Evolutionary conservation across 2,797 vertebrate genomes (phyloP), one percentile per base, ranked within the genome.

Genomic region (Serranus cabrilla): DNA sequence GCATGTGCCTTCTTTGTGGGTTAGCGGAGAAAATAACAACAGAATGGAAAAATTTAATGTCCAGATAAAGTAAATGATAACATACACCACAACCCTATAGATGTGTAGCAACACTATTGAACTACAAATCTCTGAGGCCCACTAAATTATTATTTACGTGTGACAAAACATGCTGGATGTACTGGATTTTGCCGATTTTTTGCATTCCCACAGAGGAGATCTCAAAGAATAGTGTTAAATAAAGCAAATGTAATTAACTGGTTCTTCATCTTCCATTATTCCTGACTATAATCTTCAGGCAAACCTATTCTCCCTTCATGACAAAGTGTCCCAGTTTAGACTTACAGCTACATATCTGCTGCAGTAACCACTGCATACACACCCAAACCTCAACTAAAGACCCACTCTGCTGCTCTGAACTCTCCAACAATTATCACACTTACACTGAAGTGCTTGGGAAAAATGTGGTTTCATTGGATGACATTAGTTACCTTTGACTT

Each of bases 181-280:
- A 9, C 66, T 23, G 37, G 25, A 40, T 57, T 45, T 27, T 42
- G 51, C 40, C 54, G 34, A 27, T 58, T n/a, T 56, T 63, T 37
- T 5, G 20, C 7, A 14, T 58, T 61, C 4, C 40, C 14, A 16
- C 43, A 11, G 43, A 71, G 40, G 69, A 55, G 31, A 34, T 75
- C 58, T 68, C 20, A 57, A 42, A 60, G 39, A 52, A 62, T 63
- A 23, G 9, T 51, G 70, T 55, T 83, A 67, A 83, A 73, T 66
- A 65, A 80, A 61, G 74, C 60, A 79, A 74, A 83, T 79, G 76
- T 84, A 82, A 84, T 82, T 84, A 82, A 84, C 50, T 56, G 40
- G 18, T 67, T 75, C 66, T 16, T 45, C 51, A 55, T 69, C 62
- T 66, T 66, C 56, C 58, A 20, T 43, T 37, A 55, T 61, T 51